Percentiles rank a stretch among this genome's conserved stretches.
Evolutionary conservation across 2,888 invertebrate genomes (phyloP).

Genomic region (Nymphalis c-album): DNA sequence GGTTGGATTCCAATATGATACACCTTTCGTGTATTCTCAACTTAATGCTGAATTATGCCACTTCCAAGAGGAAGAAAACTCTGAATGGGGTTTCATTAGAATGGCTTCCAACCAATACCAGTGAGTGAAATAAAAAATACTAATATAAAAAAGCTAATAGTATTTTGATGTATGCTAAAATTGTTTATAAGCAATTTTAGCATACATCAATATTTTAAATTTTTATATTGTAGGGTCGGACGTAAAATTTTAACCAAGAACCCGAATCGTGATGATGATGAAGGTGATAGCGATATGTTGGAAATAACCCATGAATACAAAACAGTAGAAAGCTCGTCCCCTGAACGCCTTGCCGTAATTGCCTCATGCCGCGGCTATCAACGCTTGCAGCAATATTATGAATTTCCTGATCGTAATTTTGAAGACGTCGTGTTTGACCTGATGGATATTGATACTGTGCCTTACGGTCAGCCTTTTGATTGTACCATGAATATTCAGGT

Average conservation of each 20-base stretch:
- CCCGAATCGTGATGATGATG: slow-evolving; percentile 82
- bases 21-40: slow-evolving; percentile 88
- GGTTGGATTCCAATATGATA: slow-evolving; percentile 87
- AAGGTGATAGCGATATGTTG: slow-evolving; percentile 83
- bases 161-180: no score
- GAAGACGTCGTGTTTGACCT: slow-evolving; percentile 85
- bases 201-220: neutral
- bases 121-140: slow-evolving; percentile 76
- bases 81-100: slow-evolving; percentile 85
- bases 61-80: slow-evolving; percentile 85
- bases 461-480: slow-evolving; percentile 84
- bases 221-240: slow-evolving; percentile 80
- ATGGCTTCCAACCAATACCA: slow-evolving; percentile 84
- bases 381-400: slow-evolving; percentile 83
- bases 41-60: slow-evolving; percentile 89
- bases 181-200: no score
- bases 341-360: slow-evolving; percentile 84
- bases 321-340: slow-evolving; percentile 82
- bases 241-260: slow-evolving; percentile 85
- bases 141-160: no score
- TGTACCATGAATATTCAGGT: slow-evolving; percentile 85
- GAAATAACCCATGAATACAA: slow-evolving; percentile 86
- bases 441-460: slow-evolving; percentile 84
- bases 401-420: slow-evolving; percentile 79
- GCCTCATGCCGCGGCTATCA: slow-evolving; percentile 85